Evolutionary conservation across 2,888 invertebrate genomes (phyloP), one percentile per base, ranked within the genome.

Genomic region (Zeuzera pyrina): DNA sequence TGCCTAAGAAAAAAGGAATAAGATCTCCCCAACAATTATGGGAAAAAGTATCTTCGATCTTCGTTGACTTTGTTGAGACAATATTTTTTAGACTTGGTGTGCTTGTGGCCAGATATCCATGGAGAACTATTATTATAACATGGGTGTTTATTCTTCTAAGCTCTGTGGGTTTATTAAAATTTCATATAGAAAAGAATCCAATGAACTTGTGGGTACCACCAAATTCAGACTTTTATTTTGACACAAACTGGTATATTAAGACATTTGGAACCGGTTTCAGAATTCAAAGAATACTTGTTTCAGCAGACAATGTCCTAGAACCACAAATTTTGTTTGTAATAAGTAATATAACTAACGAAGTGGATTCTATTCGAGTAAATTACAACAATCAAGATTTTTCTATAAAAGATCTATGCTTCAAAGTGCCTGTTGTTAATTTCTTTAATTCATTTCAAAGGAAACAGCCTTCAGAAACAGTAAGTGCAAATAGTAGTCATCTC

Each of bases 141-240:
- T 73, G 88, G 57, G 38, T 76, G 7, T 66, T 88, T 41, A 86
- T 90, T 12, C 42, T 85, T 7, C 24, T 89, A 10, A 88, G 89
- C 52, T 72, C 85, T 32, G 57, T 86, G 36, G 91, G 92, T 19
- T 72, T 91, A 30, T 54, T 88, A 13, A 76, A 83, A 46, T 91
- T 92, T 65, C 84, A 87, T 38, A 88, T 89, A 59, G 92, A 92
- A 69, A 91, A 88, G 54, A 89, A 91, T 67, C 91, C 92, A 0
- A 67, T 91, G 50, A 89, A 89, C 51, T 67, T 93, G 43, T 93
- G 92, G 92, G 88, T 92, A 12, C 91, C 91, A 7, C 87, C 87
- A 24, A 85, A 90, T 24, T 91, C 91, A 0, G 86, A 89, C 38
- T 92, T 91, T 57, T 84, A 86, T 23, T 61, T 69, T 42, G 89